Evolutionary conservation across 2,888 invertebrate genomes (phyloP).

Genomic region (Unio delphinus): DNA sequence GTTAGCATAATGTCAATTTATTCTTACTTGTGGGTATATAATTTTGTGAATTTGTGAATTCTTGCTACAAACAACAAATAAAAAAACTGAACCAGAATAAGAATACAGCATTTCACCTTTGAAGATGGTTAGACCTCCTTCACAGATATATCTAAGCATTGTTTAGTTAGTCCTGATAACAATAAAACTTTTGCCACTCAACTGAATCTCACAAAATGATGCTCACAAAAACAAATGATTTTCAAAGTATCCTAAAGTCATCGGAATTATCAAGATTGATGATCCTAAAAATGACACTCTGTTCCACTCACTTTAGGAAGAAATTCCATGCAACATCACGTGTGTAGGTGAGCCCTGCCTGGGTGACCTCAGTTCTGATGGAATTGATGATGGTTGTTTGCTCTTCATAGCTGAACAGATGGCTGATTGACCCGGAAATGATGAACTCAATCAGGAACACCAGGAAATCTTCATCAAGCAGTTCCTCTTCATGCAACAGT

Average conservation of each 20-base stretch:
- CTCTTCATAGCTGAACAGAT: slow-evolving; percentile 69
- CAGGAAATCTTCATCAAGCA: slow-evolving; percentile 66
- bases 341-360: slow-evolving; percentile 70
- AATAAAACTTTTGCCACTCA: too few relatives aligned
- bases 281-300: neutral
- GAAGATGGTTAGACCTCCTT: too few relatives aligned
- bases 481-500: slow-evolving; percentile 67
- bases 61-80: too few relatives aligned
- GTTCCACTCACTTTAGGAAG: slow-evolving; percentile 64
- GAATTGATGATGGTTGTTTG: slow-evolving; percentile 71
- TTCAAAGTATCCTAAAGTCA: neutral
- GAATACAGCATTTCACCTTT: too few relatives aligned
- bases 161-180: too few relatives aligned
- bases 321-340: slow-evolving; percentile 71
- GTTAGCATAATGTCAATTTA: too few relatives aligned
- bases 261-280: neutral
- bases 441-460: slow-evolving; percentile 70
- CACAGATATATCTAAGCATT: too few relatives aligned
- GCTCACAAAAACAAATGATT: neutral
- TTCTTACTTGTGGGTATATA: too few relatives aligned
- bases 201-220: neutral
- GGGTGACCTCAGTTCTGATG: slow-evolving; percentile 70
- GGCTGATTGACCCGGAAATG: slow-evolving; percentile 64
- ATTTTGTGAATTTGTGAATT: too few relatives aligned
- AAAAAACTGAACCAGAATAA: too few relatives aligned